A percentile compares a stretch with the other conserved stretches of the same genome.
Evolutionary conservation across 2,797 vertebrate genomes (phyloP).

Genomic region (Coracias cyanogaster): DNA sequence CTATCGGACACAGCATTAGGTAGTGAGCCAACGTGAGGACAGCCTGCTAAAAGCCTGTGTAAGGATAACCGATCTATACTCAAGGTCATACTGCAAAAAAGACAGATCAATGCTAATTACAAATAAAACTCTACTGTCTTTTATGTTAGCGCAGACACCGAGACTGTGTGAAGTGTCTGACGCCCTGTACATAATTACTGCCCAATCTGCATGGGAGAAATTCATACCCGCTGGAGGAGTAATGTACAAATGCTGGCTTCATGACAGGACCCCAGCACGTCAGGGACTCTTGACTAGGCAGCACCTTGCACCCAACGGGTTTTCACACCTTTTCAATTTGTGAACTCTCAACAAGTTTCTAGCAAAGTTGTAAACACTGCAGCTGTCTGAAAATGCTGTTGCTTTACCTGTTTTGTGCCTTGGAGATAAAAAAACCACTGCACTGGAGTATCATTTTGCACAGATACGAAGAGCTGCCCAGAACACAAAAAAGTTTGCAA

Average conservation of each 20-base stretch:
- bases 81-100: constrained; percentile 17
- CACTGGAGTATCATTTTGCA: neutral
- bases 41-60: neutral
- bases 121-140: constrained; percentile 2
- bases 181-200: neutral
- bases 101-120: neutral
- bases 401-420: neutral
- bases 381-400: neutral
- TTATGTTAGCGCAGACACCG: neutral
- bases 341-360: neutral
- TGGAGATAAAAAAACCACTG: neutral
- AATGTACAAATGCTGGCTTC: neutral
- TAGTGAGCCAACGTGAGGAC: neutral
- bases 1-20: accelerated
- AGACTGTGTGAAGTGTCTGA: neutral
- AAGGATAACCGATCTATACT: neutral
- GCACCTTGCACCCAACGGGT: neutral
- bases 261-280: neutral
- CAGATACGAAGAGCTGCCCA: neutral
- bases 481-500: neutral
- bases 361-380: neutral
- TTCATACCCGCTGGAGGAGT: neutral
- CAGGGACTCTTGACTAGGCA: neutral
- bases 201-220: neutral
- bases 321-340: neutral